A percentile compares a stretch with the other conserved stretches of the same genome.
Evolutionary conservation across 2,113 vertebrate species (phyloP).

Genomic region (Formicarius rufipectus): DNA sequence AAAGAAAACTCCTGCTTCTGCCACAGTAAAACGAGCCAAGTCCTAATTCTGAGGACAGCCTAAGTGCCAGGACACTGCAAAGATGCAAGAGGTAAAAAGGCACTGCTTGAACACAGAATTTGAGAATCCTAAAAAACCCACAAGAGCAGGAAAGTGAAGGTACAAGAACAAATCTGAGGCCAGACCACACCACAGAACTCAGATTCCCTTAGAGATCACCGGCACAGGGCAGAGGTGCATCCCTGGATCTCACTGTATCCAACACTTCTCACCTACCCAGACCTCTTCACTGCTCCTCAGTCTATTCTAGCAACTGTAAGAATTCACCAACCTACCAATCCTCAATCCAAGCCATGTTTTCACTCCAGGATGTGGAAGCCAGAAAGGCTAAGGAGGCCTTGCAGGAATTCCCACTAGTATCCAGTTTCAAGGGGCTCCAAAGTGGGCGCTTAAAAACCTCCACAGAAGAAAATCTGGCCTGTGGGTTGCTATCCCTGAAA

Average conservation of each 20-base stretch:
- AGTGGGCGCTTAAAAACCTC: constrained; percentile 31
- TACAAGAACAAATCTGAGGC: background rate
- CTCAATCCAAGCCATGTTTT: constrained; percentile 30
- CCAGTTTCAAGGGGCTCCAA: constrained; percentile 54
- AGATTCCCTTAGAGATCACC: background rate
- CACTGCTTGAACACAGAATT: background rate
- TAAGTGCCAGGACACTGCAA: background rate
- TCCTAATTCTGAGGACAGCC: background rate
- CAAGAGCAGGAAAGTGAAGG: background rate
- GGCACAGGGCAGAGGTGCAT: background rate
- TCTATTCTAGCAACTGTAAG: background rate
- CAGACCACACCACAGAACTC: background rate
- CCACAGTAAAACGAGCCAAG: background rate
- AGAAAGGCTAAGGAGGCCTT: constrained; percentile 20
- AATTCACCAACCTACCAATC: background rate
- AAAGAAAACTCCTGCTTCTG: background rate
- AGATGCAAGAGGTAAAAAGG: background rate
- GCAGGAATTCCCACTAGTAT: constrained; percentile 57
- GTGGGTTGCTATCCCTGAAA: constrained; percentile 48
- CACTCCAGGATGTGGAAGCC: constrained; percentile 13
- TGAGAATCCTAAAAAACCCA: background rate
- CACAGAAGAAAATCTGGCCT: constrained; percentile 49
- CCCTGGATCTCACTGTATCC: background rate
- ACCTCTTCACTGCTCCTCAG: background rate
- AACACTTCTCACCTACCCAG: background rate